Base-by-base conservation (phyloP, 2,888 invertebrate species). In the Frankliniella intonsa region DNA sequence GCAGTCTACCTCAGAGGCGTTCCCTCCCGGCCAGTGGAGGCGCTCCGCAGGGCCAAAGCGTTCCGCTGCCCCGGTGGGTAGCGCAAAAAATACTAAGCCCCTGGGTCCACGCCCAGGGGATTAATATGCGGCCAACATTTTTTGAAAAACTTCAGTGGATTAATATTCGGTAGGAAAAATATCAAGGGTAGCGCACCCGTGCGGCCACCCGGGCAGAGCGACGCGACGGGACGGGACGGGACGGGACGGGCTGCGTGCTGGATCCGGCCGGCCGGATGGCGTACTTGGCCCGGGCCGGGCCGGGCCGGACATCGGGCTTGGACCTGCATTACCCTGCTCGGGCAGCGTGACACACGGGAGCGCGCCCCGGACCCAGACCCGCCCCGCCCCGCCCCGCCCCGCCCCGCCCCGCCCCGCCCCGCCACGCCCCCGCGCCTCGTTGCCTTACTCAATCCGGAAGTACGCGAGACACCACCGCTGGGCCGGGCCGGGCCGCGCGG, bases 401-500 rank as follows among this genome's bases (percentile, higher is more conserved):
- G 38, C 38, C 38, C 38, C 38, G 5, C 38, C 38, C 38, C 38
- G 38, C 38, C 2, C 38, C 38, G 38, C 38, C 2, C 38, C 38
- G 38, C 55, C 55, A 10, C 55, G 19, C 38, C 38, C 38, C 38
- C 38, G 38, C 38, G 38, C 38, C 38, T 38, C 38, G 2, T 38
- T 38, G 69, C 69, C 69, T 76, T 76, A 76, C 69, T 76, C 69
- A 76, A 76, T 76, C 69, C 69, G 69, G 69, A 76, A 76, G 69
- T 22, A 76, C 25, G 69, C 69, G 69, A 69, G 69, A 69, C 69
- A 55, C 55, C 55, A 55, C 55, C 55, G 14, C 14, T 19, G 25
- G 25, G 69, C 69, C n/a, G 65, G 38, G 9, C 65, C 65, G 69
- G 69, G 69, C 69, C 69, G 69, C 38, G 38, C 38, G 38, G 3